Percentiles rank a stretch among this genome's conserved stretches.
These are phyloP conservation scores for Seladonia tumulorum DNA, from an alignment of 2,888 invertebrate species.

Conservation along the genomic window DNA sequence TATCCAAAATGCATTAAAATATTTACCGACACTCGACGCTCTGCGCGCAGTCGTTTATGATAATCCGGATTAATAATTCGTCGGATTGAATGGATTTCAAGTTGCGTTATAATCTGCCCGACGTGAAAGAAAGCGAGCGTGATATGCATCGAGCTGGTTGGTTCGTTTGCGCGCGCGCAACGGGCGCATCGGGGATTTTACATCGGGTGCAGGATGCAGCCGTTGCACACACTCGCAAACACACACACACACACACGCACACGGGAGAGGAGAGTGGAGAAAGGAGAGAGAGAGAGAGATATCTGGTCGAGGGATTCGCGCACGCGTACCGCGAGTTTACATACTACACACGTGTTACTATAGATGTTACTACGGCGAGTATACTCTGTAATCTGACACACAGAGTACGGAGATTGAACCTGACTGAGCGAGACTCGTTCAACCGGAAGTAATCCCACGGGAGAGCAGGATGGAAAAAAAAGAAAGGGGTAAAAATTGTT, in stretches of 20 bases:
- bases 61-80: background rate
- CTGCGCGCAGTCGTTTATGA: background rate
- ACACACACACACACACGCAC: background rate
- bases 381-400: slow-evolving; percentile 66
- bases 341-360: slow-evolving; percentile 68
- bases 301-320: slow-evolving; percentile 31
- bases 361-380: slow-evolving; percentile 69
- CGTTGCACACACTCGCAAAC: slow-evolving; percentile 17
- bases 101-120: slow-evolving; percentile 1
- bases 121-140: slow-evolving; percentile 1
- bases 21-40: background rate
- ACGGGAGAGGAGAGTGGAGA: background rate
- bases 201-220: slow-evolving; percentile 7
- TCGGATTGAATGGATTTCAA: slow-evolving; percentile 2
- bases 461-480: slow-evolving; percentile 46
- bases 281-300: background rate
- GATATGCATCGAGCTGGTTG: slow-evolving; percentile 33
- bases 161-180: slow-evolving; percentile 10
- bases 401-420: slow-evolving; percentile 64
- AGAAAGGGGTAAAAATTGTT: slow-evolving; percentile 41
- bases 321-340: slow-evolving; percentile 57
- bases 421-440: slow-evolving; percentile 56
- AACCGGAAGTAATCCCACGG: slow-evolving; percentile 66
- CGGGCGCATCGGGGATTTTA: background rate
- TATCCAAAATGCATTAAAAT: slow-evolving; percentile 3